Evolutionary conservation across 2,797 vertebrate genomes (phyloP), one percentile per base, ranked within the genome.

Genomic region (Ptychadena robeensis): DNA sequence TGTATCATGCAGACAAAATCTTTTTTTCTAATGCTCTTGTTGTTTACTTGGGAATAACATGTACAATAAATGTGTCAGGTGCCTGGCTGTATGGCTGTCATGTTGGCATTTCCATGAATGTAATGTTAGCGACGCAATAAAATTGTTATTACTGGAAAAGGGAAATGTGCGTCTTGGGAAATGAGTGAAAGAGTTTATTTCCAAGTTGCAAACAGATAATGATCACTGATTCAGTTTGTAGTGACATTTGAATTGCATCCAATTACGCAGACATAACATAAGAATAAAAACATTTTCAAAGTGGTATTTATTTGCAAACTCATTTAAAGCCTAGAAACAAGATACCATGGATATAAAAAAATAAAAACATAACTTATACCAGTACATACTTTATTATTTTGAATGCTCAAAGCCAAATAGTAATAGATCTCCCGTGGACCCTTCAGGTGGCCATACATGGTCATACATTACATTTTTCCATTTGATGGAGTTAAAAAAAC

Each of bases 151-250:
- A 64, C 61, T 79, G 44, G 15, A 69, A 28, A 22, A 40, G 22
- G 25, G 15, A 11, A 63, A 80, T 80, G 69, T 72, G n/a, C 65
- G 18, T 72, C 79, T 31, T 48, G 69, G 57, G 59, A 73, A 65
- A 80, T 48, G 68, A 72, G 31, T 18, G 1, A 25, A 65, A 30
- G 40, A 12, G 12, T 48, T 81, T 73, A 25, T 30, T 81, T 73
- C 28, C 35, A 81, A 48, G 30, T 81, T 72, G 28, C 30, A 65
- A 81, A 53, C 68, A 81, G 22, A 66, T 35, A 66, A 35, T 48
- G 31, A 37, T 6, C 25, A 12, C 44, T 65, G 37, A 14, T 37
- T 68, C 38, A 34, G 76, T 30, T 38, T 35, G 65, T 44, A 79
- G 44, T 57, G 44, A 69, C 9, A 32, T 68, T 79, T 79, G 44